Evolutionary conservation across 2,113 vertebrate genomes (phyloP).

Genomic region (Chrysochloris asiatica): DNA sequence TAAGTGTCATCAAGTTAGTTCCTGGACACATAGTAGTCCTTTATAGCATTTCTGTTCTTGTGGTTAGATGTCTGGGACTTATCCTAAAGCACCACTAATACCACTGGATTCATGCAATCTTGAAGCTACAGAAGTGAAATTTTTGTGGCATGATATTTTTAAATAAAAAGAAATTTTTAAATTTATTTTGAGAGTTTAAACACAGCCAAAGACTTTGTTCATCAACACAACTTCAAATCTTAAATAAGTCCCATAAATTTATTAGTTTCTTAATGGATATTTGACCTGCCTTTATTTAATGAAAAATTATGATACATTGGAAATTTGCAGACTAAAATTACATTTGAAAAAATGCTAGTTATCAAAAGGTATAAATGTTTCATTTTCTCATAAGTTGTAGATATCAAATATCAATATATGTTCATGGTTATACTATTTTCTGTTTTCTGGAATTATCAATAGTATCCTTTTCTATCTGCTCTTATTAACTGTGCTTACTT

Average conservation of each 20-base stretch:
- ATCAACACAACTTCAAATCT: background rate
- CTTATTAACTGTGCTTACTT: no score
- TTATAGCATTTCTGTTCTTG: no score
- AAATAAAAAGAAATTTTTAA: background rate
- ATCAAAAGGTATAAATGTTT: background rate
- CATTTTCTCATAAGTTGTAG: background rate
- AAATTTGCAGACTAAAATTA: background rate
- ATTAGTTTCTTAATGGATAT: background rate
- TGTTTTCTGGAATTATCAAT: background rate
- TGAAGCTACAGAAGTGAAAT: background rate
- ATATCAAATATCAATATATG: background rate
- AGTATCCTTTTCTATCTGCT: background rate
- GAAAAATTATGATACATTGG: background rate
- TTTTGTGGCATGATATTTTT: background rate
- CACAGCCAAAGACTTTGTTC: background rate
- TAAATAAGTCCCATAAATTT: background rate
- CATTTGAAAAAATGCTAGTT: background rate
- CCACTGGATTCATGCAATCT: background rate
- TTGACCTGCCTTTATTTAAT: background rate
- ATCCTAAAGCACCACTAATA: background rate
- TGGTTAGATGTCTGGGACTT: no score
- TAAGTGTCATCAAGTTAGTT: no score
- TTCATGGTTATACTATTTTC: background rate
- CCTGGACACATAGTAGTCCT: no score
- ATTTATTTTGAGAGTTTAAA: background rate